Conservation (phyloP, 2,113 vertebrate genomes). For the Bagarius yarrelli region DNA sequence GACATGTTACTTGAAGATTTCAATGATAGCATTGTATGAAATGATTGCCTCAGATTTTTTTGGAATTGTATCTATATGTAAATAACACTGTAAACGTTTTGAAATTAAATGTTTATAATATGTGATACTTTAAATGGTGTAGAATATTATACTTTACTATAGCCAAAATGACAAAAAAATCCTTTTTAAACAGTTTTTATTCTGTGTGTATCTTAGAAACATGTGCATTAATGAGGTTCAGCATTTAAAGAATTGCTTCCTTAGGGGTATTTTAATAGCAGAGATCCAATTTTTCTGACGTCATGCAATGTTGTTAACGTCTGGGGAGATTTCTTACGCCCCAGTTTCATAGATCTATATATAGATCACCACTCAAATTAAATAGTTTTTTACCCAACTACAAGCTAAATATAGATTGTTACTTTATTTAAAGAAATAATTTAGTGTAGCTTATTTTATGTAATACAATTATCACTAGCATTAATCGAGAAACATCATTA, state of each 20-base stretch:
- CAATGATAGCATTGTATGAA: no score
- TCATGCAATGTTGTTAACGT: not conserved
- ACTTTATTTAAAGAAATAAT: not conserved
- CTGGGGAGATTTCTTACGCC: not conserved
- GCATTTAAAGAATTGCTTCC: no score
- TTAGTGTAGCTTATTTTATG: not conserved
- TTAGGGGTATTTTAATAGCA: not conserved
- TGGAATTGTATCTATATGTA: no score
- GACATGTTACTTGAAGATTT: no score
- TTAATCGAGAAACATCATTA: not conserved
- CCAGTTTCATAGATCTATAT: not conserved
- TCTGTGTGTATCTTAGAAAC: not conserved
- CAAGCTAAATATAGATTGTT: not conserved
- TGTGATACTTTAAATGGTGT: no score
- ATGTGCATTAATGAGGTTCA: no score
- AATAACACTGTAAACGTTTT: no score
- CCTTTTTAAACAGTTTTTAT: not conserved
- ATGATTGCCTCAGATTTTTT: no score
- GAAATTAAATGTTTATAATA: no score
- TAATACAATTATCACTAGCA: not conserved
- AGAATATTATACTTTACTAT: no score
- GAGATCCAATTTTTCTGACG: not conserved
- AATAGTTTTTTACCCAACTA: not conserved
- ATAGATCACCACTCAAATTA: not conserved
- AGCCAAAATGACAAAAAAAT: not conserved